Evolutionary conservation across 37 sponge, comb jelly and placozoan species (phyloP), one percentile per base, ranked within the genome.

Genomic region (Cladorhizidae sp.): DNA sequence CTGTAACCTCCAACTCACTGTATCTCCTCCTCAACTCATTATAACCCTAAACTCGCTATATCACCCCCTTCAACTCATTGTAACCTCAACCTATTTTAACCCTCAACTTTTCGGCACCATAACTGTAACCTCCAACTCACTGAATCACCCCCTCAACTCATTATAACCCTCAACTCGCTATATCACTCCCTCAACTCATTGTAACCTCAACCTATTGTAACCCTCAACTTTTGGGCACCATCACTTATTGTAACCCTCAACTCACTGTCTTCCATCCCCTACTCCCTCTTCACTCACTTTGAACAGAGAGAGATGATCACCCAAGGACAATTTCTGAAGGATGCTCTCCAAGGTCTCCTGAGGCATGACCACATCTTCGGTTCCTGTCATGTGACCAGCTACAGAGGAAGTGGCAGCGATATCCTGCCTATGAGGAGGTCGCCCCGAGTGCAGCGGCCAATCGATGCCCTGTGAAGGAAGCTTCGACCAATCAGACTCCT

Each of bases 281-380:
- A 28, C 17, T 23, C 25, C 31, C 42, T 1, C 26, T 52, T 3
- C 20, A 15, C 6, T 49, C 80, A 92, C 92, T 75, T 87, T 67
- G 40, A 93, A 93, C 32, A 93, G 74, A 17, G 75, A 40, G 12
- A 83, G 58, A 67, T 90, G 73, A 14, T 90, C 67, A 57, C 77
- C 38, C 52, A 93, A 57, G 11, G 83, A 82, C 40, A 89, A 41
- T 22, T 75, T 78, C 35, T 65, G 81, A n/a, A 93, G 82, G 2
- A 93, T 65, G 54, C 80, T 41, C 40, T 83, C 70, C 3, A 92
- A 68, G 25, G 40, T 82, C 52, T 91, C 91, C 9, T 57, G 51
- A 38, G 85, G 25, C 11, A 79, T 75, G 22, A 43, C 36, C 41
- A 83, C 50, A 36, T 75, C 59, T 29, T 76, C 62, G 55, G 58